Percentiles rank a stretch among this genome's conserved stretches.
phyloP scores from a whole-genome alignment of 1,140 invertebrate genomes.

The Drosophila watanabei region DNA sequence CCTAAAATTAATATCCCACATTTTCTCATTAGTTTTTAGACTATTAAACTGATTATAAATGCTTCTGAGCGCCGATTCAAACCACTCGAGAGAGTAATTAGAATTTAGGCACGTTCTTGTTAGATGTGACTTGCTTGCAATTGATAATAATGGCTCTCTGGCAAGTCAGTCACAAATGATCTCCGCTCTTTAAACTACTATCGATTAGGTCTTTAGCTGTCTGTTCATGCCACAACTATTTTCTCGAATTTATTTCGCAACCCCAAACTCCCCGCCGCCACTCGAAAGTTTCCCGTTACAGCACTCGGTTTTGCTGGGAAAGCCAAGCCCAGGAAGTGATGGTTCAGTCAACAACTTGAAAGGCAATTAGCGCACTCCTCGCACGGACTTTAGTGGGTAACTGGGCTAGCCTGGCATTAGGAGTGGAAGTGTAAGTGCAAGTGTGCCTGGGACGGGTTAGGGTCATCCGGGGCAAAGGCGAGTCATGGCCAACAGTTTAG shows the following conservation, averaged over 20 bases:
- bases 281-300: slow-evolving; percentile 39
- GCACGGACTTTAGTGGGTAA: slow-evolving; percentile 10
- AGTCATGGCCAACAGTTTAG: slow-evolving; percentile 77
- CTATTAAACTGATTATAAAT: background rate
- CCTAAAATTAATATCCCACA: background rate
- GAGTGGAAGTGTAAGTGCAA: background rate
- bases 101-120: background rate
- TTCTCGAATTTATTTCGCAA: slow-evolving; percentile 17
- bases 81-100: background rate
- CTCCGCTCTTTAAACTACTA: slow-evolving; percentile 14
- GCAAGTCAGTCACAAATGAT: too few species aligned
- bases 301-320: slow-evolving; percentile 32
- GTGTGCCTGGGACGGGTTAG: slow-evolving; percentile 14
- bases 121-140: too few species aligned
- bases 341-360: slow-evolving; percentile 75
- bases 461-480: slow-evolving; percentile 59
- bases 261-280: background rate
- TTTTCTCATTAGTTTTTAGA: too few species aligned
- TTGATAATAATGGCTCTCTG: background rate
- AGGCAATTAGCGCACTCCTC: slow-evolving; percentile 74
- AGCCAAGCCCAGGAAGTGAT: slow-evolving; percentile 46
- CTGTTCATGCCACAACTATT: slow-evolving; percentile 14
- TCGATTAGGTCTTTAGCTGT: slow-evolving; percentile 26
- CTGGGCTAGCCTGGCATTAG: background rate
- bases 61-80: background rate